Evolutionary conservation across 1,140 invertebrate species (phyloP).

Genomic region (Medauroidea extradentata): DNA sequence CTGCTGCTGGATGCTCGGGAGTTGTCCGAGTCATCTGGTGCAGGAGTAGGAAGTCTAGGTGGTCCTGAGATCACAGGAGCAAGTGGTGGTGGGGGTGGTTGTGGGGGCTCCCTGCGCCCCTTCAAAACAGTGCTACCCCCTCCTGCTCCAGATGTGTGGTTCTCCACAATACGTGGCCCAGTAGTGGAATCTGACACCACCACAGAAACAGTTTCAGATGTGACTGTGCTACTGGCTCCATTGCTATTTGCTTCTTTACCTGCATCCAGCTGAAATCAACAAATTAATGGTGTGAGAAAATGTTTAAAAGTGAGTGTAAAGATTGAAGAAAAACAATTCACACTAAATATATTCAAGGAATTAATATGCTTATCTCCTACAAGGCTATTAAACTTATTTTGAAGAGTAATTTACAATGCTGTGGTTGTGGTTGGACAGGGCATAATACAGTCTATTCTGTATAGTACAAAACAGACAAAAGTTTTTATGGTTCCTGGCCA

Average conservation of each 20-base stretch:
- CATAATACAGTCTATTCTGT: no score
- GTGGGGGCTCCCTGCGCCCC: conserved; percentile 28
- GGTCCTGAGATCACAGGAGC: conserved; percentile 40
- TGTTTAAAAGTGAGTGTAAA: no score
- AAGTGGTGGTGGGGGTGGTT: conserved; percentile 41
- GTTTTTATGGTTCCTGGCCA: no score
- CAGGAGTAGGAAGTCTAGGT: conserved; percentile 5
- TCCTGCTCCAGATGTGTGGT: neutral
- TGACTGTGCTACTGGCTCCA: neutral
- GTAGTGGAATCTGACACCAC: neutral
- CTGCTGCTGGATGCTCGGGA: conserved; percentile 51
- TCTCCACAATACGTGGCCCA: neutral
- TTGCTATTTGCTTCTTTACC: neutral
- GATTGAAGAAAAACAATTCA: neutral
- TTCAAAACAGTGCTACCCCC: neutral
- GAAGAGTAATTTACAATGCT: no score
- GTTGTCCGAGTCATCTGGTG: conserved; percentile 53
- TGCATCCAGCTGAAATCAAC: conserved; percentile 1
- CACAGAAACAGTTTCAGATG: neutral
- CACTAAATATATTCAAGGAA: neutral
- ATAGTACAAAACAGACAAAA: no score
- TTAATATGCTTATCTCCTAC: neutral
- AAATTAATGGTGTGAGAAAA: neutral
- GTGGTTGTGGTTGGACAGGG: no score
- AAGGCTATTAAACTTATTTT: no score